phyloP scores from a whole-genome alignment of 2,888 invertebrate genomes.

The Pristionchus japonicus region DNA sequence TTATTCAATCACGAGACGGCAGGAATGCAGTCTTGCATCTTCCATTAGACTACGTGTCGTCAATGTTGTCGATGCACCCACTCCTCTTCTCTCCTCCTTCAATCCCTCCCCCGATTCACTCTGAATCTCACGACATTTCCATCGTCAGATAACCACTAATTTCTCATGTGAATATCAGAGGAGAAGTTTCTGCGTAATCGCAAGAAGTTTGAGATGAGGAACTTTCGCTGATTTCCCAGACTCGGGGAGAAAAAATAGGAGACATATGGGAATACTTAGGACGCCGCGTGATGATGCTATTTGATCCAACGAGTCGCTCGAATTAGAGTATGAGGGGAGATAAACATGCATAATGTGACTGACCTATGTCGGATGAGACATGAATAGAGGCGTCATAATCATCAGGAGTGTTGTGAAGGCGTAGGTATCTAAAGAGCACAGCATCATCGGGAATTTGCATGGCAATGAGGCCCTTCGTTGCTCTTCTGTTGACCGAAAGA shows the following conservation, averaged over 20 bases:
- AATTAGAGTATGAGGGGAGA: not conserved
- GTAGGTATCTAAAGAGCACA: too few relatives aligned
- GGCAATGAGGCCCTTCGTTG: too few relatives aligned
- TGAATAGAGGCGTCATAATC: not conserved
- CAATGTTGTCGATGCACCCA: not conserved
- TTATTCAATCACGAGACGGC: not conserved
- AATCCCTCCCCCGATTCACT: not conserved
- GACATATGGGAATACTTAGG: slow-evolving; percentile 25
- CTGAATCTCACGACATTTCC: not conserved
- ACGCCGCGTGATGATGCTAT: slow-evolving; percentile 14
- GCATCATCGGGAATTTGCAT: too few relatives aligned
- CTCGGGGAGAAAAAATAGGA: not conserved
- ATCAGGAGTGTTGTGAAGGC: not conserved
- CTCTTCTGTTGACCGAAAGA: too few relatives aligned
- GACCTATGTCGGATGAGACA: not conserved
- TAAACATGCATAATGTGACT: slow-evolving; percentile 1
- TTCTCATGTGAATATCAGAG: not conserved
- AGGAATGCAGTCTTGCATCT: not conserved
- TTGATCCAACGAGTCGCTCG: not conserved
- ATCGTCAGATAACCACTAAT: slow-evolving; percentile 8
- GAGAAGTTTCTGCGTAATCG: not conserved
- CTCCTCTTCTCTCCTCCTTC: not conserved
- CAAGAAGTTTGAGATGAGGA: not conserved
- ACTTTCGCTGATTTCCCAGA: not conserved
- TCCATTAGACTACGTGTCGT: not conserved